Conservation (phyloP, 2,113 vertebrate species). For the Egretta garzetta region DNA sequence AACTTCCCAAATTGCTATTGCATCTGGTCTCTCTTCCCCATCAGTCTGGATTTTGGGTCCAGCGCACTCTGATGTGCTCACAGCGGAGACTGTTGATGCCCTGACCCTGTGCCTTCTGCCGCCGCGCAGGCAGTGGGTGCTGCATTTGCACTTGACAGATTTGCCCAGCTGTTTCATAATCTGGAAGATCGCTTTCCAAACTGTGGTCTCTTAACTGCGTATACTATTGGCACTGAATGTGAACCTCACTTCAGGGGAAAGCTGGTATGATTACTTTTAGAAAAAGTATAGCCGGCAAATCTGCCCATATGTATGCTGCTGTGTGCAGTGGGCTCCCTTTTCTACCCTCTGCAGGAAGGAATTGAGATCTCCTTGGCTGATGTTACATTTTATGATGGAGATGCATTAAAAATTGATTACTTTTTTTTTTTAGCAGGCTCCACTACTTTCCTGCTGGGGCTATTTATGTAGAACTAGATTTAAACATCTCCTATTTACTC, state of each 20-base stretch:
- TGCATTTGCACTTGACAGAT: background rate
- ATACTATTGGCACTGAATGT: background rate
- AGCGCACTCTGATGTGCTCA: rapidly evolving
- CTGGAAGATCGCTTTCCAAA: background rate
- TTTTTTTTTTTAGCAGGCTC: background rate
- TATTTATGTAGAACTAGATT: conserved; percentile 7
- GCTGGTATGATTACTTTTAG: background rate
- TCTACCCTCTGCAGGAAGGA: background rate
- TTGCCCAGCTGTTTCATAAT: background rate
- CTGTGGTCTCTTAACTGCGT: background rate
- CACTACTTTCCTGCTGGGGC: background rate
- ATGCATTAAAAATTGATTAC: conserved; percentile 35
- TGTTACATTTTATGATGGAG: conserved; percentile 16
- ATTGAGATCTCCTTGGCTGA: background rate
- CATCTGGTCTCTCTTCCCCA: background rate
- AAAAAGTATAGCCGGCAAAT: background rate
- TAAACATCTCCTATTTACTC: conserved; percentile 1
- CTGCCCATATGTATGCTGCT: background rate
- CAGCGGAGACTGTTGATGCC: background rate
- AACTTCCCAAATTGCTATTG: background rate
- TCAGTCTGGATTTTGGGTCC: background rate
- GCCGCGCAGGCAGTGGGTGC: rapidly evolving
- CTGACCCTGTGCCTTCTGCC: background rate
- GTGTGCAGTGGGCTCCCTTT: background rate
- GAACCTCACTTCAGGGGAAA: background rate